Percentiles rank a stretch among this genome's conserved stretches.
Conservation (phyloP, 2,888 invertebrate genomes). For the Doris montereyensis region DNA sequence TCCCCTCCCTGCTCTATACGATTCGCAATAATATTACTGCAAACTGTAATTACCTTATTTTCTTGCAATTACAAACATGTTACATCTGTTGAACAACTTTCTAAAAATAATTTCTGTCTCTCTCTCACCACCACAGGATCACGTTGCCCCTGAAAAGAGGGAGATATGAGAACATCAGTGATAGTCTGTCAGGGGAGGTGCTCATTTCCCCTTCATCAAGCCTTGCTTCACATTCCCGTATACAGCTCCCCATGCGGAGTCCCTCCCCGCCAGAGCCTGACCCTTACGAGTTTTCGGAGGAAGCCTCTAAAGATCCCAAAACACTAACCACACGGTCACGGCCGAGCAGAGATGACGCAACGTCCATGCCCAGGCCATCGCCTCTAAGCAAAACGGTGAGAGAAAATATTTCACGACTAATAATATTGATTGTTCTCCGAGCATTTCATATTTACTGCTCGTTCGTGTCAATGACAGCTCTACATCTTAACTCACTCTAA, state of each 20-base stretch:
- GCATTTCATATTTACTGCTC: too few relatives aligned
- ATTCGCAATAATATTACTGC: too few relatives aligned
- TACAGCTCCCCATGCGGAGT: conserved; percentile 50
- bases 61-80: too few relatives aligned
- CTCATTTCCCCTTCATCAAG: conserved; percentile 36
- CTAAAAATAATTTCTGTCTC: too few relatives aligned
- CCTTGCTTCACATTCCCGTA: conserved; percentile 51
- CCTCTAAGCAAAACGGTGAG: conserved; percentile 50
- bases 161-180: conserved; percentile 49
- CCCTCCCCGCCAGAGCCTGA: conserved; percentile 76
- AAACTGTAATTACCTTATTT: too few relatives aligned
- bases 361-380: conserved; percentile 54
- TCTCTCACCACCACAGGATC: conserved; percentile 82
- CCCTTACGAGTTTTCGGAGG: conserved; percentile 84
- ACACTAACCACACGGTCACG: conserved; percentile 45
- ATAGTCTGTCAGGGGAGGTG: conserved; percentile 33
- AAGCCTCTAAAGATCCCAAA: conserved; percentile 67
- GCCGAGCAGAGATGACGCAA: conserved; percentile 62
- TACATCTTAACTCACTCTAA: too few relatives aligned
- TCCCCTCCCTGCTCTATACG: too few relatives aligned
- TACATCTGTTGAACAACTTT: too few relatives aligned
- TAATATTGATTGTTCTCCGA: too few relatives aligned
- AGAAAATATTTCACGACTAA: too few relatives aligned
- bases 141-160: conserved; percentile 91
- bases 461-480: too few relatives aligned